Evolutionary conservation across 2,888 invertebrate genomes (phyloP).

Genomic region (Mimachlamys varia): DNA sequence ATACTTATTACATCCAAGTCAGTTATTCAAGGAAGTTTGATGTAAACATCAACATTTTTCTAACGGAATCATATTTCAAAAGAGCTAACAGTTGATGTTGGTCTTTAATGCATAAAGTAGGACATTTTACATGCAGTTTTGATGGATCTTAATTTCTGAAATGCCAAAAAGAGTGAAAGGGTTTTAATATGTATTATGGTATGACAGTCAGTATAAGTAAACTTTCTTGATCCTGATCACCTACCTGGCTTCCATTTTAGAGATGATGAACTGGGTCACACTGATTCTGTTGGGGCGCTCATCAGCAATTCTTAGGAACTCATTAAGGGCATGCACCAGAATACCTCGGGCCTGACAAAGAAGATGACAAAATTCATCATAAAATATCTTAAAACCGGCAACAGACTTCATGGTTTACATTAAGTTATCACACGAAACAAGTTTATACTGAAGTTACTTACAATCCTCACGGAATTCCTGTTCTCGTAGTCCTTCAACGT

Average conservation of each 20-base stretch:
- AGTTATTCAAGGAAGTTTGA: too few species aligned
- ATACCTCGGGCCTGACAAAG: slow-evolving; percentile 72
- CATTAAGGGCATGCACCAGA: slow-evolving; percentile 71
- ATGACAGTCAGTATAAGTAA: too few species aligned
- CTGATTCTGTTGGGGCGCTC: slow-evolving; percentile 74
- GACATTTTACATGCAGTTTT: too few species aligned
- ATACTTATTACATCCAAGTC: too few species aligned
- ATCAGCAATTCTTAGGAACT: slow-evolving; percentile 70
- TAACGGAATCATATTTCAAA: too few species aligned
- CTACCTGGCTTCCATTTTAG: slow-evolving; percentile 74
- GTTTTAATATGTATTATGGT: too few species aligned
- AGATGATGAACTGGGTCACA: slow-evolving; percentile 70
- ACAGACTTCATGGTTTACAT: background rate
- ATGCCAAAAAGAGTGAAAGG: too few species aligned
- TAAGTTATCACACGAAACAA: background rate
- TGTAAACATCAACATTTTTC: too few species aligned
- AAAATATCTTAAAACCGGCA: background rate
- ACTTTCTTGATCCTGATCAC: background rate
- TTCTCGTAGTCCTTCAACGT: slow-evolving; percentile 68
- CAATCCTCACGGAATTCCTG: slow-evolving; percentile 63
- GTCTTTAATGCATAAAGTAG: too few species aligned
- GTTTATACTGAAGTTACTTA: slow-evolving; percentile 51
- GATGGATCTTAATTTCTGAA: too few species aligned
- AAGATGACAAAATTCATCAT: background rate
- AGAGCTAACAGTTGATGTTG: too few species aligned